Evolutionary conservation across 1,140 invertebrate genomes (phyloP), one percentile per base, ranked within the genome.

Genomic region (Mactra quadrangularis): DNA sequence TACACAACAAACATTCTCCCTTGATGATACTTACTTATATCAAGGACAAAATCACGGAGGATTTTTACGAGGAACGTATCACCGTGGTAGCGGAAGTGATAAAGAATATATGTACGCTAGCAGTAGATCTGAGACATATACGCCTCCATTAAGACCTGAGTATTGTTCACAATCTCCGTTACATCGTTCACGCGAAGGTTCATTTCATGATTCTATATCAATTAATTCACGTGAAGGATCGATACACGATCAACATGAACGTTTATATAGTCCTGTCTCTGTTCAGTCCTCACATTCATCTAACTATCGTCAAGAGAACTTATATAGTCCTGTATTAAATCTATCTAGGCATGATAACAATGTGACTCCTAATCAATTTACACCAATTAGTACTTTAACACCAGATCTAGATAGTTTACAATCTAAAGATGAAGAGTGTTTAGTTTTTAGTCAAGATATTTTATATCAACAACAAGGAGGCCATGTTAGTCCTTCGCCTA

Each of bases 391-490:
- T 59, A 50, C 50, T 19, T 64, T 52, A 13, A 81, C 64, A 7
- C 64, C 66, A 9, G 71, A 64, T 9, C 77, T 66, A 11, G 71
- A 64, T 27, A 33, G 77, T n/a, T 64, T 71, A 33, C 22, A 71
- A 35, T 70, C 83, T 2, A 68, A 82, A 50, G 88, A 88, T 50
- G 87, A 89, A 15, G 89, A 90, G 62, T 91, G 86, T 85, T 72
- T 91, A 59, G 85, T 90, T 29, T 91, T 90, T 81, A 91, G 89
- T 85, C 90, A 91, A 70, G 90, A 91, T 77, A 91, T 91, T 83
- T 87, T 87, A 19, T 85, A 82, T 70, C 90, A 91, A 55, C 89
- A 89, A 33, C 70, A 75, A 55, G 71, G 79, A 15, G 88, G 89
- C 13, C 86, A 87, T 78, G 86, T 89, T 13, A 90, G 89, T 50